These are phyloP conservation scores for Psilopsiagon aurifrons DNA, from an alignment of 2,113 vertebrate species.

Conservation along the genomic window DNA sequence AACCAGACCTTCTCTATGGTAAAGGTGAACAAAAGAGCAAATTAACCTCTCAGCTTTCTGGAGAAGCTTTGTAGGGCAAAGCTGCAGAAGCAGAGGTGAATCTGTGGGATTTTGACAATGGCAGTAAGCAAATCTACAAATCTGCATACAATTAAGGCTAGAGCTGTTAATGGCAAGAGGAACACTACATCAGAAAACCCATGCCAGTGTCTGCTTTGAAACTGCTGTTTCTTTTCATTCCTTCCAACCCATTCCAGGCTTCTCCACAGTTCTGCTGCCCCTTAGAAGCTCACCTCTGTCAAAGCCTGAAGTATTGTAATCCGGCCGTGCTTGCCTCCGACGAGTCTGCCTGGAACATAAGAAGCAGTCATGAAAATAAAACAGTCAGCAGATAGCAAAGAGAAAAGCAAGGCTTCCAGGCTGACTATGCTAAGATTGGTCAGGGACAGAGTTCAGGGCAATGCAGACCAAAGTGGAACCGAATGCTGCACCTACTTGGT, in stretches of 20 bases:
- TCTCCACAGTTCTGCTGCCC: background rate
- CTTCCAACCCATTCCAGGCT: background rate
- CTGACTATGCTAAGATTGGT: background rate
- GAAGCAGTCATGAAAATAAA: background rate
- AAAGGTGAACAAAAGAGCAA: background rate
- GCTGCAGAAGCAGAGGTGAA: background rate
- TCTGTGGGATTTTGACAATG: background rate
- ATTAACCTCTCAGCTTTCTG: background rate
- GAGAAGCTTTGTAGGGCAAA: background rate
- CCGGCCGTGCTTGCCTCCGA: constrained; percentile 37
- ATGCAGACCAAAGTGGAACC: background rate
- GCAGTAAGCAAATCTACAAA: background rate
- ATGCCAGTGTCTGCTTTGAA: background rate
- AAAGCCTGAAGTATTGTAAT: constrained; percentile 54
- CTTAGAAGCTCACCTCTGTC: constrained; percentile 60
- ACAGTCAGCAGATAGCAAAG: background rate
- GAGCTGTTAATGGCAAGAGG: background rate
- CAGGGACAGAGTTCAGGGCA: background rate
- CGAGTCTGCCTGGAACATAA: constrained; percentile 15
- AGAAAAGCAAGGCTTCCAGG: background rate
- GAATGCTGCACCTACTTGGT: background rate
- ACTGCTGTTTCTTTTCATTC: background rate
- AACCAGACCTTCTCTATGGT: constrained; percentile 77
- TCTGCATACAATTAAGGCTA: background rate
- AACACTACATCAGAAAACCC: background rate